Percentiles rank a stretch among this genome's conserved stretches.
phyloP scores from a whole-genome alignment of 1,140 invertebrate genomes.

The Papilio machaon region DNA sequence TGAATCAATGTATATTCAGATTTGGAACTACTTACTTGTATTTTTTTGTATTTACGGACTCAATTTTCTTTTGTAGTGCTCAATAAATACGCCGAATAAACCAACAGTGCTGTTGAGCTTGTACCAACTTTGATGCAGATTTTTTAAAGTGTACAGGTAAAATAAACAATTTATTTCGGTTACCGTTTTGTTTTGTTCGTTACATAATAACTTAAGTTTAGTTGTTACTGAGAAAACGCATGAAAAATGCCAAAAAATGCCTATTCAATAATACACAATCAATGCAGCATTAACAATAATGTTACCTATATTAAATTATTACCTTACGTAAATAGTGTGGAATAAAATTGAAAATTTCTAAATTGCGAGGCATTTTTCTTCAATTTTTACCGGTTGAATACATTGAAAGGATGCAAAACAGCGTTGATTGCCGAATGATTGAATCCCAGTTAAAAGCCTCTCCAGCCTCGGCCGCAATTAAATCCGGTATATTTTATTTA shows the following conservation, averaged over 20 bases:
- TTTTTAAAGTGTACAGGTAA: neutral
- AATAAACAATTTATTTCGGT: neutral
- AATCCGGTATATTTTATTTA: constrained; percentile 24
- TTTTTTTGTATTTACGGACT: constrained; percentile 1
- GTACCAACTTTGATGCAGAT: neutral
- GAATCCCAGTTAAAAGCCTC: constrained; percentile 19
- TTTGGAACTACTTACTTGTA: neutral
- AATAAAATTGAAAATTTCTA: constrained; percentile 3
- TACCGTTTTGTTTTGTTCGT: neutral
- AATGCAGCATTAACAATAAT: neutral
- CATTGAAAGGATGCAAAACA: constrained; percentile 23
- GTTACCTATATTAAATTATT: neutral
- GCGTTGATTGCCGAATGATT: constrained; percentile 25
- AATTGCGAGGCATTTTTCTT: neutral
- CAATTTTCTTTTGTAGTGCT: constrained; percentile 20
- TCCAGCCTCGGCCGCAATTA: constrained; percentile 11
- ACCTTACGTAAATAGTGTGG: neutral
- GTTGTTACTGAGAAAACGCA: neutral
- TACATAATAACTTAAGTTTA: neutral
- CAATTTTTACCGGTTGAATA: neutral
- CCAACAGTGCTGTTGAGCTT: neutral
- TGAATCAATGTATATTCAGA: neutral
- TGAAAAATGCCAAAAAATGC: too few relatives aligned
- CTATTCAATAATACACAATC: too few relatives aligned
- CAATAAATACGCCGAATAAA: constrained; percentile 13